phyloP scores from a whole-genome alignment of 2,888 invertebrate genomes.

The Eustalomyia histrio region DNA sequence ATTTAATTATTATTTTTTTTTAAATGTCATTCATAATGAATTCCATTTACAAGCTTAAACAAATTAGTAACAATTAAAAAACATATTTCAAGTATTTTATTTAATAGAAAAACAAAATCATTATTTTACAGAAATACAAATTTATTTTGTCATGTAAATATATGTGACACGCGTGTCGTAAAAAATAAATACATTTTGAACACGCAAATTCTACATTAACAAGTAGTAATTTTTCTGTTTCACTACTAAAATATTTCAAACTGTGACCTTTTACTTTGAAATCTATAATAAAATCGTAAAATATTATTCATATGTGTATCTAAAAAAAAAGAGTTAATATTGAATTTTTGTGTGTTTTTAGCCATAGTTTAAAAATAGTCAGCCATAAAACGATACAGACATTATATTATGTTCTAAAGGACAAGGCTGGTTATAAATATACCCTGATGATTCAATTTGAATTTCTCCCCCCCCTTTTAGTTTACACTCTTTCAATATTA shows the following conservation, averaged over 20 bases:
- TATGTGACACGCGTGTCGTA: slow-evolving; percentile 32
- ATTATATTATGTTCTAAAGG: neutral
- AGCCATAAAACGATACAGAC: slow-evolving; percentile 10
- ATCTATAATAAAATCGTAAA: neutral
- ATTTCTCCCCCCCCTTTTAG: slow-evolving; percentile 14
- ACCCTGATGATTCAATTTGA: slow-evolving; percentile 20
- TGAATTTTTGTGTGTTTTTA: neutral
- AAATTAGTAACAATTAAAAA: slow-evolving; percentile 32
- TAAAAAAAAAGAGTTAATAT: slow-evolving; percentile 25
- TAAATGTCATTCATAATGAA: neutral
- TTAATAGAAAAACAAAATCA: neutral
- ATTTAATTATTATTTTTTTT: neutral
- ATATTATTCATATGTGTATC: neutral
- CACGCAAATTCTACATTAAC: slow-evolving; percentile 58
- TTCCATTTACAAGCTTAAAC: slow-evolving; percentile 20
- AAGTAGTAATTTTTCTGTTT: slow-evolving; percentile 20
- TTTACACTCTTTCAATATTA: slow-evolving; percentile 24
- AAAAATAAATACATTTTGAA: slow-evolving; percentile 8
- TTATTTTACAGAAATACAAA: slow-evolving; percentile 3
- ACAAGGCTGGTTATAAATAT: neutral
- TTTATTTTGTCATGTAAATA: slow-evolving; percentile 13
- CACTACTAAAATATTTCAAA: neutral
- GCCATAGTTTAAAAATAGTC: neutral
- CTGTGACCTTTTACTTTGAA: slow-evolving; percentile 47
- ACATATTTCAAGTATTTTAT: slow-evolving; percentile 24